phyloP scores from a whole-genome alignment of 2,113 vertebrate genomes.

The Rhea pennata region DNA sequence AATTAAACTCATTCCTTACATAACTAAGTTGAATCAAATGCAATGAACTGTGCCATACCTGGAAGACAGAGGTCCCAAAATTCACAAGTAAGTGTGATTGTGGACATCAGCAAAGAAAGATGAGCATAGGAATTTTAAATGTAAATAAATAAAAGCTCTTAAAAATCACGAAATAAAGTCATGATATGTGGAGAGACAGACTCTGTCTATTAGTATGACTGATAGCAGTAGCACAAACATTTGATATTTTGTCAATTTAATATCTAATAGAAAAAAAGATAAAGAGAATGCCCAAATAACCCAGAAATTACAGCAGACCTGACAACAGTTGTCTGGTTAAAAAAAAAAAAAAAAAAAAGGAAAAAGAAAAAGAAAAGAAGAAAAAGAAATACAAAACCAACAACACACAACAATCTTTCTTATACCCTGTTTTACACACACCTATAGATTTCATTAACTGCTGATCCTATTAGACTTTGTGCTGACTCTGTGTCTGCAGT shows the following conservation, averaged over 20 bases:
- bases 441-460: conserved; percentile 1
- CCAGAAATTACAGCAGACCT: background rate
- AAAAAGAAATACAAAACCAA: background rate
- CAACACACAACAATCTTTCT: background rate
- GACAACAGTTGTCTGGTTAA: background rate
- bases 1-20: background rate
- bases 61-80: background rate
- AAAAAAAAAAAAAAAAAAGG: too few relatives aligned
- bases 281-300: background rate
- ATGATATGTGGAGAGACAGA: background rate
- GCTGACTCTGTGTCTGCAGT: conserved; percentile 80
- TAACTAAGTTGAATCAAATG: background rate
- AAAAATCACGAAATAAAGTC: background rate
- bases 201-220: background rate
- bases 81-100: background rate
- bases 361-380: background rate
- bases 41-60: background rate
- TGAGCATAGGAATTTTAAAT: background rate
- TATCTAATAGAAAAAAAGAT: background rate
- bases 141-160: background rate
- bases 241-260: background rate
- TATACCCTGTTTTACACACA: background rate
- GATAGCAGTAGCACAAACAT: background rate
- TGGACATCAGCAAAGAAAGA: background rate
- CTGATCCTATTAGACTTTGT: conserved; percentile 65